phyloP scores from a whole-genome alignment of 2,797 vertebrate genomes.

The Chaunax sp. region DNA sequence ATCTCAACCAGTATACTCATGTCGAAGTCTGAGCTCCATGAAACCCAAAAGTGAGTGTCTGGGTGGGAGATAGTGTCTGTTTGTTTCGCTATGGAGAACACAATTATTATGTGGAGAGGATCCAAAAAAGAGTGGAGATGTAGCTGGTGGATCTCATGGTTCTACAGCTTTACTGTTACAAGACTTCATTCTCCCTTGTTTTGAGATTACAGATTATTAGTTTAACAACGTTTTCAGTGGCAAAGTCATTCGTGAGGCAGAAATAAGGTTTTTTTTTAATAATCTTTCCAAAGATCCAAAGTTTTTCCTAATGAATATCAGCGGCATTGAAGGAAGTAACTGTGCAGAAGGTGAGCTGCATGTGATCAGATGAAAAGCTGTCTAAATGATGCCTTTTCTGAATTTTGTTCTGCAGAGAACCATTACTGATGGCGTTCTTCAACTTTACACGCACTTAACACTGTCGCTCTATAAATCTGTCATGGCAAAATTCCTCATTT shows the following conservation, averaged over 20 bases:
- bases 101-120: constrained; percentile 16
- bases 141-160: constrained; percentile 34
- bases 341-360: background rate
- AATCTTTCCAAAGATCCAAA: no score
- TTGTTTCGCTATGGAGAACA: constrained; percentile 14
- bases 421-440: background rate
- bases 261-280: no score
- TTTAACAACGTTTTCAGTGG: constrained; percentile 20
- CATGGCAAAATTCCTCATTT: no score
- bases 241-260: no score
- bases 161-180: constrained; percentile 21
- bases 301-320: no score
- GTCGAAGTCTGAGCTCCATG: constrained; percentile 21
- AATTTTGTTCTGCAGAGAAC: background rate
- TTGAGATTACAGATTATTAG: constrained; percentile 33
- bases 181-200: constrained; percentile 9
- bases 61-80: constrained; percentile 6
- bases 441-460: no score
- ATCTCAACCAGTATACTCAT: constrained; percentile 14
- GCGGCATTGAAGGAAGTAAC: no score
- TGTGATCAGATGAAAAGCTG: no score
- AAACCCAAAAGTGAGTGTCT: constrained; percentile 16
- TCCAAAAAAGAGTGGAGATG: constrained; percentile 36
- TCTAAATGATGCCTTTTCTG: background rate
- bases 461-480: no score